Evolutionary conservation across 2,797 vertebrate species (phyloP).

Genomic region (Chaenodraco wilsoni): DNA sequence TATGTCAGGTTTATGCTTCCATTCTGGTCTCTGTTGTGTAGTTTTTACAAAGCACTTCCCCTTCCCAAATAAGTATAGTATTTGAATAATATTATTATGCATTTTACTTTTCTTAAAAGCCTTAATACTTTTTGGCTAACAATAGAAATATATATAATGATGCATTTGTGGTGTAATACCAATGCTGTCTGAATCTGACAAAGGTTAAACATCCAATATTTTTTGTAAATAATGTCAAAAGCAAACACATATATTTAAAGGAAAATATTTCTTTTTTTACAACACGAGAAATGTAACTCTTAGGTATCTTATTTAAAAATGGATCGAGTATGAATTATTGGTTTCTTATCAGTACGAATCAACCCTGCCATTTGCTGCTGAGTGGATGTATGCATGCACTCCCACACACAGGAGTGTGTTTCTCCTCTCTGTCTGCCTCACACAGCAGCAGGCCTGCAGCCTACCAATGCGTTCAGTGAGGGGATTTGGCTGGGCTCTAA

Average conservation of each 20-base stretch:
- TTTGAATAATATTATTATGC: not conserved
- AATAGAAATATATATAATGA: not conserved
- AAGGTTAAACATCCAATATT: not conserved
- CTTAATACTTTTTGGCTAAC: not conserved
- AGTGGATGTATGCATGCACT: not conserved
- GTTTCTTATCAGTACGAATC: not conserved
- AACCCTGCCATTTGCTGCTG: constrained; percentile 20
- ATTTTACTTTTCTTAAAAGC: not conserved
- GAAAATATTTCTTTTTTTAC: not conserved
- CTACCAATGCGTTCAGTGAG: constrained; percentile 80
- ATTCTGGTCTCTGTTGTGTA: not conserved
- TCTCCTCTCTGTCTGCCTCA: constrained; percentile 57
- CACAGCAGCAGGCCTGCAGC: constrained; percentile 83
- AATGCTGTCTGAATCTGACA: not conserved
- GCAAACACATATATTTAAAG: not conserved
- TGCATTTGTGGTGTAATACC: not conserved
- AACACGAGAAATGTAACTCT: not conserved
- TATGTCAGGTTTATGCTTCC: not conserved
- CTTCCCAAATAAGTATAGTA: not conserved
- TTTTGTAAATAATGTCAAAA: not conserved
- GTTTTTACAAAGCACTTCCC: not conserved
- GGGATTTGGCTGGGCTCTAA: constrained; percentile 90
- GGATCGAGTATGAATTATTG: not conserved
- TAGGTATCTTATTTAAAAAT: constrained; percentile 1
- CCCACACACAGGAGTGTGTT: constrained; percentile 16